Base-by-base conservation (phyloP, 2,113 vertebrate species). In the Centropristis striata region DNA sequence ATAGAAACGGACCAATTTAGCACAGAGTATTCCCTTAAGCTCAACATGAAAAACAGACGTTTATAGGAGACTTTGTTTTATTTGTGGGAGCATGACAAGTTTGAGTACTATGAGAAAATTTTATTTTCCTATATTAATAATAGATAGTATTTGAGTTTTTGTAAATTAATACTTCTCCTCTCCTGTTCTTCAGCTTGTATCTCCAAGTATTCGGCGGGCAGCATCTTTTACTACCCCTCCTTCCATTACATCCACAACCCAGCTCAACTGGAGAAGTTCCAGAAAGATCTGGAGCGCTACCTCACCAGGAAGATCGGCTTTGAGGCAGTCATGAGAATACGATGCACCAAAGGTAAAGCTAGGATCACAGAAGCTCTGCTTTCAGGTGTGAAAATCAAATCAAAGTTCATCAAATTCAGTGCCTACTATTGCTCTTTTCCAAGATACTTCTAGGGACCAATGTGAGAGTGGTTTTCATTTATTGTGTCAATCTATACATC, bases 261-360 rank as follows among this genome's bases (percentile, higher is more conserved):
- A 41, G 86, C 96, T 51, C 97, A 97, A 92, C 93, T 94, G n/a
- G 96, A 97, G 67, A 98, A 98, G 91, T 90, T 99, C 81, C 96
- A 98, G 75, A 97, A 95, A 83, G 98, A 99, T 82, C 94, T 99
- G 2, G 96, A 97, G 86, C 96, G 97, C 44, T 99, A 99, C 88
- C 95, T 99, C 80, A 97, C 95, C 61, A 96, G 98, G 64, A 99
- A 99, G 95, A 97, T 99, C 59, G 98, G 98, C 68, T 99, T 99
- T 60, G 98, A 99, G 94, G 98, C 98, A 0, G 98, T 99, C 60
- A 99, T 99, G 98, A 97, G 98, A 87, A 99, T 99, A 94, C 95
- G 98, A 27, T 99, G 98, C 90, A 99, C 98, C 18, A 99, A 99
- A 97, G 98, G 98, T 99, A 86, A 32, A 27, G 0, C n/a, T 16